Conservation (phyloP, 1,140 invertebrate genomes). For the Hylaeus anthracinus region DNA sequence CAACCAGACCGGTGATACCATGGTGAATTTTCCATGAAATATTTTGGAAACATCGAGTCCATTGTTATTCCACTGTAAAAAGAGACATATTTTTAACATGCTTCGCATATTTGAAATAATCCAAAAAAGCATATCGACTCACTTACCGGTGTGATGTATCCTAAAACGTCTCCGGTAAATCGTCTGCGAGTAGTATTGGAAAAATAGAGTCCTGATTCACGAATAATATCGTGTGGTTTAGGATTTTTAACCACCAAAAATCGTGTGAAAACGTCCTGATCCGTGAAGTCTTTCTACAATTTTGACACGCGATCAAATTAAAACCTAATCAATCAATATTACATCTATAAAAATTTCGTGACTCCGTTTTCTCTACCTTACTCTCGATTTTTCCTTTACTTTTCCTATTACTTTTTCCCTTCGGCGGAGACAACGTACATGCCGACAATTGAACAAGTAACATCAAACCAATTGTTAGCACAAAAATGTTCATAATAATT, state of each 20-base stretch:
- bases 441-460: slow-evolving; percentile 47
- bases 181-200: slow-evolving; percentile 84
- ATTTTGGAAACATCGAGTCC: slow-evolving; percentile 96
- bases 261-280: slow-evolving; percentile 86
- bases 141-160: slow-evolving; percentile 95
- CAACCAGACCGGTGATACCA: slow-evolving; percentile 97
- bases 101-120: neutral
- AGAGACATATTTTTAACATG: slow-evolving; percentile 56
- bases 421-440: slow-evolving; percentile 69
- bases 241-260: slow-evolving; percentile 85
- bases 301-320: slow-evolving; percentile 6
- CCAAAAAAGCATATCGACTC: slow-evolving; percentile 16
- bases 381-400: slow-evolving; percentile 61
- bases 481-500: slow-evolving; percentile 66
- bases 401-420: slow-evolving; percentile 62
- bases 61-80: slow-evolving; percentile 94
- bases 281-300: slow-evolving; percentile 82
- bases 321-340: slow-evolving; percentile 1
- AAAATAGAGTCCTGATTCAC: slow-evolving; percentile 88
- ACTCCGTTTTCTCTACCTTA: slow-evolving; percentile 58
- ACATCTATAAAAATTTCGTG: neutral
- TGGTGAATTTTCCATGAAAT: slow-evolving; percentile 94
- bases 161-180: slow-evolving; percentile 88
- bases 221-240: slow-evolving; percentile 87
- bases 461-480: slow-evolving; percentile 48